Evolutionary conservation across 1,140 invertebrate genomes (phyloP).

Genomic region (Tribolium madens): DNA sequence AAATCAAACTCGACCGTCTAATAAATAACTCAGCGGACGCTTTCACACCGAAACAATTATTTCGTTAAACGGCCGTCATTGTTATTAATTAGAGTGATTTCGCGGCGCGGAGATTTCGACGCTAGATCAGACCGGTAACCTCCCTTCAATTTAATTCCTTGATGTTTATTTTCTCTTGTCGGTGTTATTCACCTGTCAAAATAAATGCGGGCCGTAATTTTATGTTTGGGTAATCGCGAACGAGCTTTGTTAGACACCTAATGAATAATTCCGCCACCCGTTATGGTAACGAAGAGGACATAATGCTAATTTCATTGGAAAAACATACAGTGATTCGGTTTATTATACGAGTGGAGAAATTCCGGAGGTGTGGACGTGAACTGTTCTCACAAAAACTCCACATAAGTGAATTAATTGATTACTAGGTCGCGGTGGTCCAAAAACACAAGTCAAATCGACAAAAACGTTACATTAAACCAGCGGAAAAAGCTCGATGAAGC

Average conservation of each 20-base stretch:
- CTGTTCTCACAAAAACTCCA: constrained; percentile 16
- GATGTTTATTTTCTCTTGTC: neutral
- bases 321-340: constrained; percentile 15
- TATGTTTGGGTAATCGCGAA: neutral
- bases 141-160: neutral
- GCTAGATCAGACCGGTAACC: neutral
- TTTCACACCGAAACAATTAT: constrained; percentile 26
- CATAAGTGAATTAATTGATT: constrained; percentile 30
- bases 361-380: constrained; percentile 20
- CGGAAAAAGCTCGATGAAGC: neutral
- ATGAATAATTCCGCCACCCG: constrained; percentile 33
- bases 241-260: constrained; percentile 31
- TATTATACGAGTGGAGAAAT: constrained; percentile 20
- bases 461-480: neutral
- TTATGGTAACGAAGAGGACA: constrained; percentile 30
- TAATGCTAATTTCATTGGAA: constrained; percentile 17
- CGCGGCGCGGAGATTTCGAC: neutral
- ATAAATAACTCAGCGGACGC: constrained; percentile 20
- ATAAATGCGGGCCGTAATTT: constrained; percentile 12
- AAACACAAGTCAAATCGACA: neutral
- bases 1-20: constrained; percentile 2
- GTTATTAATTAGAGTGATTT: constrained; percentile 13
- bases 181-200: constrained; percentile 22
- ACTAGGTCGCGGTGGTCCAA: neutral
- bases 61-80: constrained; percentile 12